Percentiles rank a stretch among this genome's conserved stretches.
Conservation (phyloP, 92 coral and sea anemone genomes). For the Epizoanthus fatuus region DNA sequence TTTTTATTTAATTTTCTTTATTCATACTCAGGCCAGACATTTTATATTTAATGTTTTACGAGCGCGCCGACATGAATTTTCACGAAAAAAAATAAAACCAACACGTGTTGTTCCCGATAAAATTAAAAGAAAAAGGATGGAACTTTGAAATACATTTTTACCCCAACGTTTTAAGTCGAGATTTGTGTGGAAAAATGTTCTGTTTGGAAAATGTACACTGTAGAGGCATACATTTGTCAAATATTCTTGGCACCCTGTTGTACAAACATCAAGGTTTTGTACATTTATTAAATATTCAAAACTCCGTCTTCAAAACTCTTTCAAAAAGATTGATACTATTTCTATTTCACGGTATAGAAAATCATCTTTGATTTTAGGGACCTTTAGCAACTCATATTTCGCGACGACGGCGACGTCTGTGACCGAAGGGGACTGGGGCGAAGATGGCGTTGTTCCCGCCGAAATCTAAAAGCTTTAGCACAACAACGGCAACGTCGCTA, state of each 20-base stretch:
- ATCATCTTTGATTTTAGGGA: neutral
- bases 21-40: conserved; percentile 12
- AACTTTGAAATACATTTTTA: conserved; percentile 9
- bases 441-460: conserved; percentile 42
- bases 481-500: neutral
- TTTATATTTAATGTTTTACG: conserved; percentile 11
- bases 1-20: conserved; percentile 10
- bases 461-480: neutral
- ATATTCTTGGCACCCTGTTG: conserved; percentile 10
- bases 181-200: no score
- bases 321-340: conserved; percentile 9
- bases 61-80: conserved; percentile 13
- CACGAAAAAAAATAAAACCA: conserved; percentile 7
- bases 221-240: conserved; percentile 11
- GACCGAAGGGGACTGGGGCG: neutral
- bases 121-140: conserved; percentile 15
- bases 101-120: conserved; percentile 13
- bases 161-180: neutral
- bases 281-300: conserved; percentile 5
- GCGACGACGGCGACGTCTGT: conserved; percentile 15
- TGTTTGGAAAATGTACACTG: no score
- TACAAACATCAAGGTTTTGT: conserved; percentile 10
- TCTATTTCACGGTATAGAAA: conserved; percentile 9
- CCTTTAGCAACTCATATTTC: neutral
- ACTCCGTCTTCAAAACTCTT: conserved; percentile 15